phyloP scores from a whole-genome alignment of 2,113 vertebrate genomes.

The Malaclemys terrapin region DNA sequence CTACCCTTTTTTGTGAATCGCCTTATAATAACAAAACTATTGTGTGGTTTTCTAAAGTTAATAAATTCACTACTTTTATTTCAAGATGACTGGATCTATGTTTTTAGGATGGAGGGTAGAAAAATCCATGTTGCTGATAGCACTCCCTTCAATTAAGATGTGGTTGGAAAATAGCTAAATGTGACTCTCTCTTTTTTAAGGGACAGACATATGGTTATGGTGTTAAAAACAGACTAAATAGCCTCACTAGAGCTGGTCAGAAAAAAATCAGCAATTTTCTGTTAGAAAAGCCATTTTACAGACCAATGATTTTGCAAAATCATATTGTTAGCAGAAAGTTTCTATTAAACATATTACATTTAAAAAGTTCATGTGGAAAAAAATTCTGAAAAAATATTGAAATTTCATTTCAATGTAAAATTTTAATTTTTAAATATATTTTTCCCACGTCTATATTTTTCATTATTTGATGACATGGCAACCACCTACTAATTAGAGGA shows the following conservation, averaged over 20 bases:
- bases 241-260: not conserved
- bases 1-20: not conserved
- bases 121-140: not conserved
- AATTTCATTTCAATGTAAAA: not conserved
- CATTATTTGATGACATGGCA: not conserved
- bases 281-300: not conserved
- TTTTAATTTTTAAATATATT: not conserved
- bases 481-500: not conserved
- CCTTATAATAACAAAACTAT: not conserved
- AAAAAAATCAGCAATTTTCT: not conserved
- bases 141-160: not conserved
- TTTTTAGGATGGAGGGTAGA: not conserved
- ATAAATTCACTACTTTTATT: not conserved
- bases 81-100: not conserved
- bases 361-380: not conserved
- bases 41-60: not conserved
- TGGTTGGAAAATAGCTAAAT: not conserved
- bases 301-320: not conserved
- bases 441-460: not conserved
- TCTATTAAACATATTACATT: not conserved
- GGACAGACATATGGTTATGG: not conserved
- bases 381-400: not conserved
- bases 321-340: not conserved
- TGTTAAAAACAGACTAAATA: not conserved
- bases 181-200: not conserved